Evolutionary conservation across 2,113 vertebrate species (phyloP).

Genomic region (Tragelaphus imberbis): DNA sequence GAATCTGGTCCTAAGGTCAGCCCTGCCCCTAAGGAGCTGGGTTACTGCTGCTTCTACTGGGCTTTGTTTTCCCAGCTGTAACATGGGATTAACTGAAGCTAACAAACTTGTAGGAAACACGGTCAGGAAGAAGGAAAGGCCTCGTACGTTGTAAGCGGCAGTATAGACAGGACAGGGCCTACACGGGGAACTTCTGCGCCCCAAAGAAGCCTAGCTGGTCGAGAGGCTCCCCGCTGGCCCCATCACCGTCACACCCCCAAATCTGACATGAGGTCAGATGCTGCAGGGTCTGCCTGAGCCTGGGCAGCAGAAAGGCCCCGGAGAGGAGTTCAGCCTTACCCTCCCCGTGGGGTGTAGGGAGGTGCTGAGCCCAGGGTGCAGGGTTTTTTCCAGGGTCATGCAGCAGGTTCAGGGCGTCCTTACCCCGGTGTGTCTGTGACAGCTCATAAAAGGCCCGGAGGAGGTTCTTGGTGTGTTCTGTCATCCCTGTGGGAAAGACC

Average conservation of each 20-base stretch:
- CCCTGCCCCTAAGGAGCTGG: background rate
- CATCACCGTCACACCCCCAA: accelerated
- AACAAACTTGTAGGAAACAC: background rate
- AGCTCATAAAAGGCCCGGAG: slow-evolving; percentile 97
- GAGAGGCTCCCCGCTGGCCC: background rate
- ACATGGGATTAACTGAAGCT: background rate
- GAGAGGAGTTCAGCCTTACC: background rate
- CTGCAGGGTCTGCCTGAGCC: background rate
- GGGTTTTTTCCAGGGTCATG: background rate
- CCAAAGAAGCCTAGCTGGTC: background rate
- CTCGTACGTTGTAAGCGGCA: accelerated
- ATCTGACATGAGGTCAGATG: background rate
- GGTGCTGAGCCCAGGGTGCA: background rate
- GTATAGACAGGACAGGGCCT: background rate
- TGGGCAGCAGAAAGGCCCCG: background rate
- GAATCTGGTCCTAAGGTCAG: background rate
- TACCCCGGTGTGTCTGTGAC: slow-evolving; percentile 97
- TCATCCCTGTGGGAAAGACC: slow-evolving; percentile 85
- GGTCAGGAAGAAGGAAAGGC: background rate
- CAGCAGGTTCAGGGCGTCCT: background rate
- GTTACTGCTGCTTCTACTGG: background rate
- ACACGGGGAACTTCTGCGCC: accelerated
- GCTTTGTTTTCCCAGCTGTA: background rate
- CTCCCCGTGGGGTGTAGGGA: background rate
- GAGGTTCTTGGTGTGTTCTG: slow-evolving; percentile 95